Evolutionary conservation across 1,140 invertebrate species (phyloP), one percentile per base, ranked within the genome.

Genomic region (Portunus trituberculatus): DNA sequence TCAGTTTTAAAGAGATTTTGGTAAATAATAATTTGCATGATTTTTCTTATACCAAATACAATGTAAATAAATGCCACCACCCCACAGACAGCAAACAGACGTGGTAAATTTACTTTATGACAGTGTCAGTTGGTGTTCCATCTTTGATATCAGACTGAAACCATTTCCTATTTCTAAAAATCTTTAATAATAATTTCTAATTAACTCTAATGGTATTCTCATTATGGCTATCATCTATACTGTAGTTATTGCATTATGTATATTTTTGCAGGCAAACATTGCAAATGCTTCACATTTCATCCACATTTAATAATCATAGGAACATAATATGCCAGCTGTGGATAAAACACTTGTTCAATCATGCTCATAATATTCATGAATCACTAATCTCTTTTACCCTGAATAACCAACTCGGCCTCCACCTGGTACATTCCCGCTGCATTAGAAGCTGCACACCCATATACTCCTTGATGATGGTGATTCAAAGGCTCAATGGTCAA

Each of bases 381-480:
- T 16, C 48, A 91, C 8, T n/a, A 14, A n/a, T 12, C 45, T n/a
- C 2, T 91, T 76, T 29, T 92, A 96, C 95, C 96, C 84, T 96
- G 96, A 29, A 97, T 97, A 67, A 96, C 84, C 84, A 97, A 92
- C 86, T 95, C 92, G n/a, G 96, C 96, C 67, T 96, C 96, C 76
- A 96, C 96, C 96, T 96, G 96, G n/a, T 96, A 93, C 25, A 39
- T 94, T 88, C 96, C 97, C 52, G 96, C 96, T 12, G 95, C 90
- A 90, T 96, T 96, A 31, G 59, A 95, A 12, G 96, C 97, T 14
- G 91, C 95, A 83, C 96, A 97, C 31, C 96, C 96, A 90, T 97
- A 97, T 52, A 96, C 96, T 76, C 96, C 96, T 32, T 95, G 95
- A 82, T 96, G 96, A 31, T 90, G 67, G 31, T 96, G 95, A 84